Conservation (phyloP, 2,797 vertebrate genomes). For the Ctenochaetus hawaiiensis region DNA sequence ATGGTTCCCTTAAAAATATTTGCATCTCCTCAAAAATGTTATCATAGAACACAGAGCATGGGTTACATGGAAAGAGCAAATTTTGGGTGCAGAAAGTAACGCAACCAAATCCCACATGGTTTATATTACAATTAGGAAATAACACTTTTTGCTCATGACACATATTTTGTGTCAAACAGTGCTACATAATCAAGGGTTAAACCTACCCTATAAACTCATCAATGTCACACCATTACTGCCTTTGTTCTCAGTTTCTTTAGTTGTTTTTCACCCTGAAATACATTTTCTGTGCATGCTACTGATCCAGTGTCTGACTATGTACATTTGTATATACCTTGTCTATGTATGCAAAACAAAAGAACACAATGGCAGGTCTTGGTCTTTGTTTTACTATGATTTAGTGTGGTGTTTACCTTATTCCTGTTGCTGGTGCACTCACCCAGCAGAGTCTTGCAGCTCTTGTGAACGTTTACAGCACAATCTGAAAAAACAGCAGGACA, state of each 20-base stretch:
- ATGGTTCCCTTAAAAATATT: not conserved
- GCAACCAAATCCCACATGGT: not conserved
- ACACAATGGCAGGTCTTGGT: not conserved
- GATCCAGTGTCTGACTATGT: not conserved
- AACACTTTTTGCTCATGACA: not conserved
- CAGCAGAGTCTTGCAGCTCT: conserved; percentile 90
- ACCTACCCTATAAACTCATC: too few species aligned
- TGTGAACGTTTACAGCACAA: conserved; percentile 92
- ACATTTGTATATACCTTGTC: not conserved
- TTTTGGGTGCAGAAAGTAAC: not conserved
- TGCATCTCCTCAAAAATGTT: not conserved
- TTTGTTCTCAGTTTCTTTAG: not conserved
- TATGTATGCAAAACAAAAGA: not conserved
- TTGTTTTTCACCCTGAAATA: not conserved
- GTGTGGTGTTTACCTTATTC: conserved; percentile 86
- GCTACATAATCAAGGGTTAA: too few species aligned
- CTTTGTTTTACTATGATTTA: conserved; percentile 13
- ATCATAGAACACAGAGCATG: not conserved
- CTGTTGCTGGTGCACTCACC: conserved; percentile 90
- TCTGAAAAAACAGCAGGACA: conserved; percentile 80
- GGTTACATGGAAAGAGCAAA: not conserved
- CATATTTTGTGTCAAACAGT: not conserved
- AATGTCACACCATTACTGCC: not conserved
- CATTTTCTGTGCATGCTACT: not conserved
- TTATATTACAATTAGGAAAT: not conserved